A percentile compares a stretch with the other conserved stretches of the same genome.
Evolutionary conservation across 1,140 invertebrate genomes (phyloP).

Genomic region (Apis cerana): DNA sequence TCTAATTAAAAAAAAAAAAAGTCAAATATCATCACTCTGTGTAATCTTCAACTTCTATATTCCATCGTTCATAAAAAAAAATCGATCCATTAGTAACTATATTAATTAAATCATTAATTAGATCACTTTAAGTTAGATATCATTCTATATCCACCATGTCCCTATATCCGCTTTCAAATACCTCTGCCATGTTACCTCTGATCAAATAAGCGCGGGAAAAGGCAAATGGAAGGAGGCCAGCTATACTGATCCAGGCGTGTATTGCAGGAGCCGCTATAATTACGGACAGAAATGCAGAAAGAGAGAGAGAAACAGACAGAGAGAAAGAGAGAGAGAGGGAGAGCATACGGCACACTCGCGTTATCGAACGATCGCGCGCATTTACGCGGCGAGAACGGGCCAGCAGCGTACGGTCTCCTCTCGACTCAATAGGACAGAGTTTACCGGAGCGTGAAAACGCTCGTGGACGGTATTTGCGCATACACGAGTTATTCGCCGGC

Average conservation of each 20-base stretch:
- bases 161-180: not conserved
- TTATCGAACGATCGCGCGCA: conserved; percentile 32
- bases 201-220: not conserved
- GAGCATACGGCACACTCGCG: conserved; percentile 9
- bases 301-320: not conserved
- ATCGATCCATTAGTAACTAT: too few species aligned
- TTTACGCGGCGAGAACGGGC: conserved; percentile 31
- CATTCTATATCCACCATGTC: too few species aligned
- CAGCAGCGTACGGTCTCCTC: conserved; percentile 28
- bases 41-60: too few species aligned
- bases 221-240: not conserved
- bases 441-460: conserved; percentile 54
- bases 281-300: conserved; percentile 9
- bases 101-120: too few species aligned
- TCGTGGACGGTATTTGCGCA: conserved; percentile 40
- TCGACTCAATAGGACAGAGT: conserved; percentile 57
- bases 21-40: too few species aligned
- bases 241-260: not conserved
- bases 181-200: too few species aligned
- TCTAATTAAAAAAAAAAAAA: too few species aligned
- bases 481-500: conserved; percentile 39
- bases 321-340: not conserved
- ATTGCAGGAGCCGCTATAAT: conserved; percentile 15
- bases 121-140: too few species aligned
- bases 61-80: too few species aligned